phyloP scores from a whole-genome alignment of 2,113 vertebrate species.

The Gambusia affinis region DNA sequence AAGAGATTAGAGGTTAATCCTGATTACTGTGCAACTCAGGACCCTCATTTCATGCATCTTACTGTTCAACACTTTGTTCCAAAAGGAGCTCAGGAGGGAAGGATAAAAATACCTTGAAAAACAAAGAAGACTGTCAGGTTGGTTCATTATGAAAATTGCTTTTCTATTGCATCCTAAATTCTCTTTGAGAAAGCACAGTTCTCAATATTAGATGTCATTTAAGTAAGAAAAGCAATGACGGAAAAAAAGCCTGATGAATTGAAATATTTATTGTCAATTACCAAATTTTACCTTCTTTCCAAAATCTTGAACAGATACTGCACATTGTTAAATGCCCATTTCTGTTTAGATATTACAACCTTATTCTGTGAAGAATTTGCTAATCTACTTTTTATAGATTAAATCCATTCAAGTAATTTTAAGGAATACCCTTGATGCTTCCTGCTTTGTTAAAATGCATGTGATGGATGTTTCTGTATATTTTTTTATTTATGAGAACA shows the following conservation, averaged over 20 bases:
- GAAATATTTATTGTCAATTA: too few species aligned
- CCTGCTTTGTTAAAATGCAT: too few species aligned
- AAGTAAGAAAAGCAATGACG: not conserved
- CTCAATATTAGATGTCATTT: not conserved
- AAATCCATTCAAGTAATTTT: too few species aligned
- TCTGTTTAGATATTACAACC: too few species aligned
- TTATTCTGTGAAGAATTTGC: too few species aligned
- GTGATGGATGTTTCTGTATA: too few species aligned
- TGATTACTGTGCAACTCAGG: conserved; percentile 36
- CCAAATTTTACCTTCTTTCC: too few species aligned
- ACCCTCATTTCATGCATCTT: conserved; percentile 42
- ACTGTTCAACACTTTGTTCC: conserved; percentile 37
- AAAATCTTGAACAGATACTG: too few species aligned
- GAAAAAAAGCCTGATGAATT: not conserved
- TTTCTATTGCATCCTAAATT: conserved; percentile 8
- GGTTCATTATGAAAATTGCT: conserved; percentile 28
- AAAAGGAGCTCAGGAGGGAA: conserved; percentile 17
- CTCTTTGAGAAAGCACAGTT: not conserved
- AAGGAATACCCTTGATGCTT: too few species aligned
- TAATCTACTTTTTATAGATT: too few species aligned
- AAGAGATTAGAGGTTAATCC: conserved; percentile 39
- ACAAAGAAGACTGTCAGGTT: conserved; percentile 19
- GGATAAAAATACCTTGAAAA: conserved; percentile 18
- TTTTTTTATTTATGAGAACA: too few species aligned
- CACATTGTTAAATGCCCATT: too few species aligned